Evolutionary conservation across 1,140 invertebrate species (phyloP), one percentile per base, ranked within the genome.

Genomic region (Amphibalanus amphitrite): DNA sequence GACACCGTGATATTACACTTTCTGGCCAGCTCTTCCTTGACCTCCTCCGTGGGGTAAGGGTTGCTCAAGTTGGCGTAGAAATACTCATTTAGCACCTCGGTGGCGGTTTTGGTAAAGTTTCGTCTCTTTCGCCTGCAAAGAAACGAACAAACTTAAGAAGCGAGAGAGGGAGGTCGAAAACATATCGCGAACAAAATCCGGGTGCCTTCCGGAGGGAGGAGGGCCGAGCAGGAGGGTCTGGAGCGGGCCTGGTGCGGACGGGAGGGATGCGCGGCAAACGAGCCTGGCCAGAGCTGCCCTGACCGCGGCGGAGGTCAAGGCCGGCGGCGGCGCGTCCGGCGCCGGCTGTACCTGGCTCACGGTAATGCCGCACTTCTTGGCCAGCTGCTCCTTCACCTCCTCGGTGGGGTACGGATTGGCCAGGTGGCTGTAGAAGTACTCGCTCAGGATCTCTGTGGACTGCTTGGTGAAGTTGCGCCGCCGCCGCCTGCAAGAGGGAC

Each of bases 381-480:
- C 97, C 79, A 99, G 83, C 81, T 99, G 97, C 83, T 99, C 97
- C 82, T 99, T 99, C 69, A 96, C 96, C 83, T 99, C 97, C 85
- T 99, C 97, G 78, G 92, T 97, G 71, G 97, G 97, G 84, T 99
- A 99, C 28, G 97, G 97, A 86, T 99, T 99, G 80, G 92, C 95
- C 75, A 99, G 86, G 83, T 99, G 96, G 74, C 95, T 98, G 83
- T 99, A 99, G 83, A 99, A 99, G 83, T 99, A 99, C 83, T 99
- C 96, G 82, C 99, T 99, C 76, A 99, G 85, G 76, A 99, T 95
- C 86, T 99, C 97, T 20, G 97, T 98, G 28, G 97, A 97, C 82
- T 99, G 95, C 85, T 99, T 99, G 85, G 94, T 98, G 83, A 99
- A 99, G 83, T 99, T 99, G 77, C 97, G 88, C 77, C 97, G 88